These are phyloP conservation scores for Catharus fuscescens DNA, from an alignment of 2,113 vertebrate species.

Conservation along the genomic window DNA sequence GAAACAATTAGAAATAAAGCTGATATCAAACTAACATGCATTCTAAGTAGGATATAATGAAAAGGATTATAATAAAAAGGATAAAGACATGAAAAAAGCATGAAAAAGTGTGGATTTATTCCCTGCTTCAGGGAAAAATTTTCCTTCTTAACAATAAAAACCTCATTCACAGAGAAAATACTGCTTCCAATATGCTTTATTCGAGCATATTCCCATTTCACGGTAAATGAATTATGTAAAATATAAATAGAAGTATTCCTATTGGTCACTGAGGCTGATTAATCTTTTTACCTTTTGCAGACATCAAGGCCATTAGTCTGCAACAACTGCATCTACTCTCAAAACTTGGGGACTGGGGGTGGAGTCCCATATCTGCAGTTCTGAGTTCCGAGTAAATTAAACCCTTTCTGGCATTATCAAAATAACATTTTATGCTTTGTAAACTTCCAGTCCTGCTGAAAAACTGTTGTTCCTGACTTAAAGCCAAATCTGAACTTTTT, in stretches of 20 bases:
- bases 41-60: background rate
- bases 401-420: background rate
- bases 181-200: background rate
- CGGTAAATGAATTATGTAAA: background rate
- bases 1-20: slow-evolving; percentile 4
- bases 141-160: background rate
- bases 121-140: background rate
- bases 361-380: background rate
- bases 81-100: background rate
- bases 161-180: background rate
- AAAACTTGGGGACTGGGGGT: background rate
- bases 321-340: background rate
- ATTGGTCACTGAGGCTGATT: background rate
- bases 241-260: background rate
- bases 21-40: background rate
- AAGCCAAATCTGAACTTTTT: slow-evolving; percentile 3
- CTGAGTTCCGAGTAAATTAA: background rate
- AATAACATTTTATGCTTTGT: slow-evolving; percentile 28
- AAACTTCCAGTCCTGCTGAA: slow-evolving; percentile 12
- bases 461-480: slow-evolving; percentile 31
- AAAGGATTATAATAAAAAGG: background rate
- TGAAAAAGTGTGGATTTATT: background rate
- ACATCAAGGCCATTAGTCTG: background rate
- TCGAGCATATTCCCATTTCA: background rate
- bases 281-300: background rate